Evolutionary conservation across 2,888 invertebrate species (phyloP).

Genomic region (Sesamia inferens): DNA sequence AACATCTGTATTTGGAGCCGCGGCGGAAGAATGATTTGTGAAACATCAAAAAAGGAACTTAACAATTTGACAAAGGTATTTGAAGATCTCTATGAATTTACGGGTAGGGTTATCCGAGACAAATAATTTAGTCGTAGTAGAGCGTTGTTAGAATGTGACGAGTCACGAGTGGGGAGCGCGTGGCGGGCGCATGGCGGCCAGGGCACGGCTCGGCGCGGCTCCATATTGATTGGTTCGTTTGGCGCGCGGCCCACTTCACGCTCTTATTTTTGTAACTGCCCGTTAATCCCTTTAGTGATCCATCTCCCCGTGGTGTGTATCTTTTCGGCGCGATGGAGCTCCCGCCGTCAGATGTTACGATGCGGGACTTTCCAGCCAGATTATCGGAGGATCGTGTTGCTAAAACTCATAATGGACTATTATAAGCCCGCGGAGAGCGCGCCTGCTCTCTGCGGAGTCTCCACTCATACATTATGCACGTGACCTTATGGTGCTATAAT

Average conservation of each 20-base stretch:
- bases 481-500: slow-evolving; percentile 49
- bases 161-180: background rate
- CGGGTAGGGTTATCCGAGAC: slow-evolving; percentile 1
- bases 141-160: background rate
- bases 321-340: background rate
- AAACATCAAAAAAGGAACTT: slow-evolving; percentile 8
- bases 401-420: slow-evolving; percentile 34
- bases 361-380: slow-evolving; percentile 10
- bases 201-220: slow-evolving; percentile 9
- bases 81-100: slow-evolving; percentile 19
- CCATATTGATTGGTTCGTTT: slow-evolving; percentile 57
- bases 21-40: slow-evolving; percentile 11
- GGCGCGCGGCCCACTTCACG: slow-evolving; percentile 49
- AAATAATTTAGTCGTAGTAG: slow-evolving; percentile 21
- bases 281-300: slow-evolving; percentile 55
- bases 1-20: slow-evolving; percentile 29
- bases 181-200: background rate
- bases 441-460: background rate
- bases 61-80: slow-evolving; percentile 12
- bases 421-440: slow-evolving; percentile 16
- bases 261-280: slow-evolving; percentile 54
- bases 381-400: slow-evolving; percentile 26
- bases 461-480: slow-evolving; percentile 39
- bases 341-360: slow-evolving; percentile 5
- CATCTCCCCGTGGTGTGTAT: slow-evolving; percentile 35